Base-by-base conservation (phyloP, 1,140 invertebrate species). In the Heliconius eleuchia region DNA sequence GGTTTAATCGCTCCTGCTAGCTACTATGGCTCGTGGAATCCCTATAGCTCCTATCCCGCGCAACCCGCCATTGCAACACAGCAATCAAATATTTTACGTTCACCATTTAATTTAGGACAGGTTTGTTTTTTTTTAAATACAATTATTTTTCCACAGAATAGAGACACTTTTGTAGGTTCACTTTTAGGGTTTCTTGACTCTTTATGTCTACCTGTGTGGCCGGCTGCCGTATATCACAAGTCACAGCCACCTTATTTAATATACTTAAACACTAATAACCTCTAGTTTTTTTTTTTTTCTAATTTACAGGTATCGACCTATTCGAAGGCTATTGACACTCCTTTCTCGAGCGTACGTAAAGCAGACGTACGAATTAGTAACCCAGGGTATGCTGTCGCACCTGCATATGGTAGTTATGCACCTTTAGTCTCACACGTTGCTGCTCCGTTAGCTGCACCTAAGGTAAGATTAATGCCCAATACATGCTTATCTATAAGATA, bases 301-400 rank as follows among this genome's bases (percentile, higher is more conserved):
- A 30, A 27, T 57, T 16, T 16, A 27, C 73, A 96, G 88, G 94
- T 97, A 30, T 96, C 96, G 3, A 96, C 95, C 46, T 96, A 96
- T 83, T 95, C 95, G 0, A 97, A 96, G 84, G 95, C 96, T 71
- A 95, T 97, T 74, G 95, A 96, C 82, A 97, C 96, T 2, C 96
- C 96, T 4, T 97, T 96, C 94, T 96, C 96, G 34, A 96, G 96
- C 85, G 96, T 96, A 46, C 95, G 96, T 85, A 96, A 96, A 84
- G 89, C 95, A 39, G 96, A 96, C 82, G 95, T 96, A 6, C 94
- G 96, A 46, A 95, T 96, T 3, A 96, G 95, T 91, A 96, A 96
- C 89, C 96, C 96, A 18, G 95, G 95, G 19, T 60, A 95, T 7
- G 95, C 94, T 30, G 83, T 94, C 42, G 89, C 82, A 39, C 88